Conservation (phyloP, 35 echinoderm and acorn worm species). For the Heliocidaris tuberculata region DNA sequence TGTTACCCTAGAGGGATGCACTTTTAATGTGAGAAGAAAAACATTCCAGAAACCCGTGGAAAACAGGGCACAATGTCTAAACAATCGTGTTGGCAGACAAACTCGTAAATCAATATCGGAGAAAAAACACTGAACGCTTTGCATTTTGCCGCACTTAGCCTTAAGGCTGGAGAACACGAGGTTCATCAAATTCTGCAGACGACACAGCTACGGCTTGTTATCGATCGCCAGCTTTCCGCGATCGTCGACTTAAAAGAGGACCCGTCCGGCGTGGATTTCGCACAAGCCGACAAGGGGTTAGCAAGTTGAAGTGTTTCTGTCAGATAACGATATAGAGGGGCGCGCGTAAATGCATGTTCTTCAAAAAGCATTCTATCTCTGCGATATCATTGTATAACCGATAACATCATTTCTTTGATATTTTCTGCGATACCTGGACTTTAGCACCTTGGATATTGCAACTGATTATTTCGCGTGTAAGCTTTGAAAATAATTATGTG, state of each 20-base stretch:
- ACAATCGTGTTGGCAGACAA: slow-evolving; percentile 18
- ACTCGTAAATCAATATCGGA: neutral
- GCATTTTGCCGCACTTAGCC: slow-evolving; percentile 36
- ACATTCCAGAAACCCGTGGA: neutral
- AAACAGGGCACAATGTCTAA: neutral
- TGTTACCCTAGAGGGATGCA: neutral
- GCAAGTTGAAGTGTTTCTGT: neutral
- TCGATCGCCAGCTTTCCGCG: neutral
- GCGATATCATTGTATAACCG: neutral
- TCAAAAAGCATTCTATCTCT: neutral
- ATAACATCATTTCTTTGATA: neutral
- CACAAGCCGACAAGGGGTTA: neutral
- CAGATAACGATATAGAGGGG: neutral
- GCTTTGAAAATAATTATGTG: too few species aligned
- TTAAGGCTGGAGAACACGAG: neutral
- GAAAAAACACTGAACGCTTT: slow-evolving; percentile 20
- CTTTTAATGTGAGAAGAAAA: neutral
- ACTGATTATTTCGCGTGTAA: too few species aligned
- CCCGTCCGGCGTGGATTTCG: neutral
- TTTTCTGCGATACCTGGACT: neutral
- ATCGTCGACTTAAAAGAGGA: slow-evolving; percentile 16
- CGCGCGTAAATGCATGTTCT: neutral
- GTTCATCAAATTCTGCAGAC: slow-evolving; percentile 18
- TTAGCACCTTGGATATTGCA: neutral
- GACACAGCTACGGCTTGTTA: neutral